Evolutionary conservation across 1,140 invertebrate species (phyloP), one percentile per base, ranked within the genome.

Genomic region (Chelonus insularis): DNA sequence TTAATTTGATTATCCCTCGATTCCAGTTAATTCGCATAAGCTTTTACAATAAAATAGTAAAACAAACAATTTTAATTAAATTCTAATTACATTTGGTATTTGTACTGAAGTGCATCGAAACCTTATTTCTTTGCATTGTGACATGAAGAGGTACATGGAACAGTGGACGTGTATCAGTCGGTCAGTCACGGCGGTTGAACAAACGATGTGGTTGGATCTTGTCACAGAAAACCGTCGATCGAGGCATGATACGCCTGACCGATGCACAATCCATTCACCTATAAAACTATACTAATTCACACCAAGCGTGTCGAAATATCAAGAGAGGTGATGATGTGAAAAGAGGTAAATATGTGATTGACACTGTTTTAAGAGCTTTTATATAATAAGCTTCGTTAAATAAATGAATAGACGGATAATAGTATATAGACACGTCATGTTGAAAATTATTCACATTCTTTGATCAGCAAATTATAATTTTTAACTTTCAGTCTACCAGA

Each of bases 191-290:
- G 39, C 18, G 41, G 58, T 54, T 45, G 58, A 39, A 48, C 62
- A 64, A 64, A 64, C 63, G 58, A 61, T 64, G 63, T 61, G 63
- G 63, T 64, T 43, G 25, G 14, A 54, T 61, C 57, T 61, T 29
- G 63, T 64, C 63, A 50, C 57, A 54, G 58, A 51, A 41, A 59
- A 5, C 21, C 21, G 48, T 41, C 43, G 57, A 64, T 51, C 39
- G 50, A 43, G 29, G 45, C 39, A 47, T 9, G 39, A 25, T 32
- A 21, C n/a, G 23, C 21, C 23, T 48, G 20, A 55, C 5, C 52
- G 18, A 37, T 39, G 16, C 29, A 55, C 14, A 37, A 37, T 37
- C 52, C 20, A 37, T 16, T 55, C 14, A 48, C 7, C 18, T 55
- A 37, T 36, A 37, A 34, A 16, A 20, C 29, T 55, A 16, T 7